Evolutionary conservation across 1,140 invertebrate species (phyloP), one percentile per base, ranked within the genome.

Genomic region (Euwallacea fornicatus): DNA sequence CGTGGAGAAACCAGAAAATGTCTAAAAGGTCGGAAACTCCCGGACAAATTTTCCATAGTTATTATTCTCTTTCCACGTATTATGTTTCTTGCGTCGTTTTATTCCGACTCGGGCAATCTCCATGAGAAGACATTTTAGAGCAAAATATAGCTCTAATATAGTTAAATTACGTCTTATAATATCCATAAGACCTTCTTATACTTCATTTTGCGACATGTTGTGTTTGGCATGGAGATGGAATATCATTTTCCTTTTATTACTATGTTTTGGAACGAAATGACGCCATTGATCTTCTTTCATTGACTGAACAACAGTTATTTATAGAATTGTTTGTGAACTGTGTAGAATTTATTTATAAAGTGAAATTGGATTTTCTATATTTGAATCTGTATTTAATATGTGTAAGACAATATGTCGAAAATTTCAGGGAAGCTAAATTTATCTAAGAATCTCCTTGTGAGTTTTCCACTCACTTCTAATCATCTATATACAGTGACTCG

Each of bases 141-240:
- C 55, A 58, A 58, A 58, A 58, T 58, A 33, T 58, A 33, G 55
- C 7, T 16, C 13, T 58, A 58, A 58, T 58, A 58, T 58, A 16
- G 13, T 58, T 58, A 58, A 15, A 58, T 58, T 58, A 58, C 55
- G 13, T 58, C 21, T 16, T 58, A 16, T 21, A 33, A 16, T 58
- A 10, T 7, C 16, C 21, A 8, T 16, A 58, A 58, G 21, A 58
- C 10, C 21, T 16, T 13, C 16, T 21, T 9, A 44, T 62, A 62
- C 42, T 50, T 50, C 46, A 50, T 50, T 50, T 13, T 13, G 46
- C 46, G 46, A 50, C 46, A 50, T 50, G 13, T 50, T 50, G 9
- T 50, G 9, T 50, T 50, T 13, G 46, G 46, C 9, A 50, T 13
- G 46, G 13, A 50, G 46, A 1, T 11, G 13, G 9, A 13, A 11